A percentile compares a stretch with the other conserved stretches of the same genome.
phyloP scores from a whole-genome alignment of 2,797 vertebrate species.

The Ataeniobius toweri region DNA sequence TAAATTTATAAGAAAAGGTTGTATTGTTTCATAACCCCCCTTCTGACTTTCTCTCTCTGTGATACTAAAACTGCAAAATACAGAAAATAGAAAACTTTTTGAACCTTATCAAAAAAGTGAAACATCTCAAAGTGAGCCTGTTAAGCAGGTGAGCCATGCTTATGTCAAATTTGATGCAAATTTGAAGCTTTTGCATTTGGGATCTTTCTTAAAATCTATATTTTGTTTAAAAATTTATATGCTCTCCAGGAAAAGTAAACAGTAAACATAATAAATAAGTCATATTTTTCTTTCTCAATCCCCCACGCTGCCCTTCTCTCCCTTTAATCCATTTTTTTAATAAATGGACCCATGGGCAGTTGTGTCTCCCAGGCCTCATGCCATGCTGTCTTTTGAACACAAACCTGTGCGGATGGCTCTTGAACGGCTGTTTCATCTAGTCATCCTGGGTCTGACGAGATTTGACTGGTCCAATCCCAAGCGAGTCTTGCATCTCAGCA shows the following conservation, averaged over 20 bases:
- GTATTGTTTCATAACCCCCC: constrained; percentile 39
- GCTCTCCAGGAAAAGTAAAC: constrained; percentile 74
- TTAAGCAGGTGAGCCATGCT: constrained; percentile 64
- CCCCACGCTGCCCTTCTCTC: constrained; percentile 36
- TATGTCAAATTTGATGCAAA: constrained; percentile 64
- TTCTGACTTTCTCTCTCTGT: constrained; percentile 19
- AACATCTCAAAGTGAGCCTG: constrained; percentile 58
- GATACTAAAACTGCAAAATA: constrained; percentile 30
- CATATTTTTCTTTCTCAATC: constrained; percentile 68
- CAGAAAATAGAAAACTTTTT: constrained; percentile 41
- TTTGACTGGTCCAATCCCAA: constrained; percentile 78
- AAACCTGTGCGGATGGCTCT: constrained; percentile 77
- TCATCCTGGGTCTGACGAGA: constrained; percentile 75
- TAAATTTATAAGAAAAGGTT: constrained; percentile 25
- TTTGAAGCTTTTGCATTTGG: constrained; percentile 54
- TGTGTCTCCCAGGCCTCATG: constrained; percentile 72
- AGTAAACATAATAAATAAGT: constrained; percentile 85
- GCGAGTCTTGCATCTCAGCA: constrained; percentile 73
- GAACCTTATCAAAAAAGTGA: constrained; percentile 29
- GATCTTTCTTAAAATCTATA: constrained; percentile 50
- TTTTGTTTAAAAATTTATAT: constrained; percentile 65
- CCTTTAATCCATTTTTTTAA: constrained; percentile 45
- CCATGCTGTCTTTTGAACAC: constrained; percentile 73
- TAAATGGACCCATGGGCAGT: constrained; percentile 69
- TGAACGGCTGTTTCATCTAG: constrained; percentile 80